These are phyloP conservation scores for Sipha flava DNA, from an alignment of 1,140 invertebrate species.

Conservation along the genomic window DNA sequence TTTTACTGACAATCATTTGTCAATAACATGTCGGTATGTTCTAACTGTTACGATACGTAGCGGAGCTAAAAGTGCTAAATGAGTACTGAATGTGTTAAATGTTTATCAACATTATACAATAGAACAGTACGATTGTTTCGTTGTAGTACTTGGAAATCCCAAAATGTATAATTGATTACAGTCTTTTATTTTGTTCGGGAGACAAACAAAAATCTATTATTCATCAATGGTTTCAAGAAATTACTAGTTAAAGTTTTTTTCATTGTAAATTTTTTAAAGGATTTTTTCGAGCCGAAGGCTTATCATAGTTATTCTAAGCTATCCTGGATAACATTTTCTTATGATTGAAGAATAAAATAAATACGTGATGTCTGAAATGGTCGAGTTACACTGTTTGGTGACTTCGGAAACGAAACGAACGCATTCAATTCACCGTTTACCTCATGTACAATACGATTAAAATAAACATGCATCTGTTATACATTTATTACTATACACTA, in stretches of 20 bases:
- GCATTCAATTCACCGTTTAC: too few relatives aligned
- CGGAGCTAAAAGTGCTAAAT: too few relatives aligned
- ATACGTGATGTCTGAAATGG: background rate
- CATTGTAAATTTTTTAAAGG: background rate
- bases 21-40: too few relatives aligned
- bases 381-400: background rate
- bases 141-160: too few relatives aligned
- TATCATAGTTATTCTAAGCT: background rate
- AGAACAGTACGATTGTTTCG: too few relatives aligned
- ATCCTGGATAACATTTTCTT: background rate
- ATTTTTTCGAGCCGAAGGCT: background rate
- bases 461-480: too few relatives aligned
- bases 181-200: background rate
- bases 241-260: background rate
- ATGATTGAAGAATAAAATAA: background rate
- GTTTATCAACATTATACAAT: too few relatives aligned
- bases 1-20: too few relatives aligned
- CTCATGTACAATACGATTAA: too few relatives aligned
- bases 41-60: too few relatives aligned
- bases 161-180: background rate
- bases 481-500: too few relatives aligned
- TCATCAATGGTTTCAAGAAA: background rate
- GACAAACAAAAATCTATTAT: background rate
- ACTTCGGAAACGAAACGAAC: background rate
- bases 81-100: too few relatives aligned